Conservation (phyloP, 2,113 vertebrate species). For the Oncorhynchus gorbuscha region DNA sequence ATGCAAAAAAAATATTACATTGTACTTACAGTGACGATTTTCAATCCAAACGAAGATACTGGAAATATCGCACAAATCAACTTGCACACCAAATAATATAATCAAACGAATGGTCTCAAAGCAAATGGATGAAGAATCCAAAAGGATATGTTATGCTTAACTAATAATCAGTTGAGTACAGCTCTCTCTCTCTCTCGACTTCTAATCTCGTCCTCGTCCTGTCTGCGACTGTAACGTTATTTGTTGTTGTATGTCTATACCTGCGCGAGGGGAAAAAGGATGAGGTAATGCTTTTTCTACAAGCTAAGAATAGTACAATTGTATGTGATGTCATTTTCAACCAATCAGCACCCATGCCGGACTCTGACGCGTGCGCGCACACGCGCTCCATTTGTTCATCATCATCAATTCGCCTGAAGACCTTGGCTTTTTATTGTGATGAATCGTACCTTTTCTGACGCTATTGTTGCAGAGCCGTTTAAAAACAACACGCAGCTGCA, state of each 20-base stretch:
- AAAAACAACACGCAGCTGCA: conserved; percentile 3
- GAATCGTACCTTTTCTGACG: conserved; percentile 31
- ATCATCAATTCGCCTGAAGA: conserved; percentile 42
- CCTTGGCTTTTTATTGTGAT: conserved; percentile 40
- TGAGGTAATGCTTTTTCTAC: conserved; percentile 71
- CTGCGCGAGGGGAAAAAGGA: conserved; percentile 55
- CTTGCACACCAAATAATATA: not conserved
- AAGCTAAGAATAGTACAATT: conserved; percentile 63
- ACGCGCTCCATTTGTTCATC: conserved; percentile 37
- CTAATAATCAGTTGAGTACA: not conserved
- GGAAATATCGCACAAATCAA: not conserved
- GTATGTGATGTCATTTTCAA: conserved; percentile 73
- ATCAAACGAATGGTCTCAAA: not conserved
- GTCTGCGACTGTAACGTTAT: conserved; percentile 16
- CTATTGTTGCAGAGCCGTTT: conserved; percentile 6
- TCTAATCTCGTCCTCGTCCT: conserved; percentile 1
- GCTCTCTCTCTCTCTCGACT: not conserved
- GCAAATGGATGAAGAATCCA: not conserved
- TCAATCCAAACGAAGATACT: not conserved
- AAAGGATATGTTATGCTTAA: not conserved
- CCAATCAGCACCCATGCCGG: conserved; percentile 62
- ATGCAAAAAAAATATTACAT: not conserved
- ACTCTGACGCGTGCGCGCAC: conserved; percentile 33
- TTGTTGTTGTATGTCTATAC: conserved; percentile 43
- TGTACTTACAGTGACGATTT: conserved; percentile 1